phyloP scores from a whole-genome alignment of 37 sponge, comb jelly and placozoan species.

The Theonella swinhoei region DNA sequence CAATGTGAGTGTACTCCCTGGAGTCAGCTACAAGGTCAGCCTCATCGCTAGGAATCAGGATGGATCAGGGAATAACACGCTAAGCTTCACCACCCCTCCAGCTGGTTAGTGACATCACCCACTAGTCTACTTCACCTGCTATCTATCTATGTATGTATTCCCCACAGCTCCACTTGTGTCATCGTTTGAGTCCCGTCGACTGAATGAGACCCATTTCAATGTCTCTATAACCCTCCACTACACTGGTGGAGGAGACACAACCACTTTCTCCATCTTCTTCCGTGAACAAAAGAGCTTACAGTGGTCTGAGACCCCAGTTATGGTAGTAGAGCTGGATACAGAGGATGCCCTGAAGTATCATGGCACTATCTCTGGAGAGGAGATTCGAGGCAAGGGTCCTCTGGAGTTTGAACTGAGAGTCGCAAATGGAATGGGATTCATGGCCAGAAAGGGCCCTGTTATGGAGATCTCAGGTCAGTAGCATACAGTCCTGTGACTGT shows the following conservation, averaged over 20 bases:
- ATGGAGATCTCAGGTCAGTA: background rate
- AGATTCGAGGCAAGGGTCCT: background rate
- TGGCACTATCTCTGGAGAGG: background rate
- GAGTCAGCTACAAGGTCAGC: background rate
- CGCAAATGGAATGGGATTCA: background rate
- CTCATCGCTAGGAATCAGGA: background rate
- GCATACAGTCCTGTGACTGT: too few species aligned
- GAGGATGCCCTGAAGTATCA: background rate
- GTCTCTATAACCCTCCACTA: background rate
- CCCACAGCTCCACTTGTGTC: background rate
- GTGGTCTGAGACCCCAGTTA: background rate
- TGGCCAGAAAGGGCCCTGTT: background rate
- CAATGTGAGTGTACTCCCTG: background rate
- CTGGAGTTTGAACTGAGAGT: background rate
- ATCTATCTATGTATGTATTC: too few species aligned
- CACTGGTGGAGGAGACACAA: conserved; percentile 8
- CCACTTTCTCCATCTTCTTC: background rate
- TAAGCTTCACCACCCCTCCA: background rate
- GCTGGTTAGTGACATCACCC: too few species aligned
- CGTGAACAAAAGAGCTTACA: background rate
- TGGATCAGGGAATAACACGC: background rate
- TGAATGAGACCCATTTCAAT: conserved; percentile 5
- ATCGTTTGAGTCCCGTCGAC: background rate
- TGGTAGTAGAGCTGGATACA: background rate
- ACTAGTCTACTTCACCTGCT: background rate